Conservation (phyloP, 1,140 invertebrate species). For the Drosophila subobscura region DNA sequence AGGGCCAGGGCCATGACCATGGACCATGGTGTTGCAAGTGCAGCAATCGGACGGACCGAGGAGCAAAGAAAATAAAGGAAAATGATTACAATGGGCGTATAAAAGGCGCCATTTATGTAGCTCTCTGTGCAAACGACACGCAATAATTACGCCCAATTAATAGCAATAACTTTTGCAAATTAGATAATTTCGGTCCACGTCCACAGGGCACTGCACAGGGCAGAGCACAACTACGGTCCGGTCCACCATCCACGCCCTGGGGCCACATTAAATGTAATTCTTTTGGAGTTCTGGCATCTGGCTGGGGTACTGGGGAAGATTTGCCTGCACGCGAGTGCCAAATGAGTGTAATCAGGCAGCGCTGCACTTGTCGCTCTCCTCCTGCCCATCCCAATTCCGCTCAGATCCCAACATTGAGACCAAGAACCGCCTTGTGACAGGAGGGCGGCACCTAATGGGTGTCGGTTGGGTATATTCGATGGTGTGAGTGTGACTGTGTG, state of each 20-base stretch:
- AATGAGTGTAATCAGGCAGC: constrained; percentile 63
- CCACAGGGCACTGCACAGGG: constrained; percentile 2
- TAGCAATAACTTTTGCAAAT: constrained; percentile 81
- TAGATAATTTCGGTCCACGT: constrained; percentile 74
- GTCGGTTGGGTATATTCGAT: constrained; percentile 8
- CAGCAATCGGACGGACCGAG: constrained; percentile 13
- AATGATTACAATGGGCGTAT: constrained; percentile 77
- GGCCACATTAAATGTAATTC: constrained; percentile 58
- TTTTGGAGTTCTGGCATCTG: constrained; percentile 27
- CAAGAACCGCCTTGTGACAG: constrained; percentile 41
- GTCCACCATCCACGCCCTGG: constrained; percentile 15
- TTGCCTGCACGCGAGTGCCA: constrained; percentile 43
- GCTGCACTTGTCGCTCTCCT: constrained; percentile 38
- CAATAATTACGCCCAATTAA: constrained; percentile 82
- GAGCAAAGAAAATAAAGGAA: constrained; percentile 41
- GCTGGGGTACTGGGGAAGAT: constrained; percentile 8
- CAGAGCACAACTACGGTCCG: background rate
- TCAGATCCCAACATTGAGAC: constrained; percentile 18
- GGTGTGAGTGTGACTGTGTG: background rate
- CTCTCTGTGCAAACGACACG: constrained; percentile 59
- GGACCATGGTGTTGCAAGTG: constrained; percentile 3
- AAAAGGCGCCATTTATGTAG: constrained; percentile 75
- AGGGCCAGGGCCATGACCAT: too few species aligned
- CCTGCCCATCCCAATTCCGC: background rate
- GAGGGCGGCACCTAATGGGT: constrained; percentile 27